These are phyloP conservation scores for Felis catus DNA, from an alignment of 2,113 vertebrate genomes.

Conservation along the genomic window F.catus_Fca126_mat1.0 CM031424.1:93993001-93993500, in stretches of 20 bases:
- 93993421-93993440: too few relatives aligned
- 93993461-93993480: not conserved
- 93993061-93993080: not conserved
- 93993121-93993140: not conserved
- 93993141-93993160: not conserved
- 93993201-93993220: rapidly evolving
- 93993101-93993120: rapidly evolving
- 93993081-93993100: not conserved
- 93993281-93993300: not conserved
- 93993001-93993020: not conserved
- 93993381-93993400: not conserved
- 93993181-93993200: not conserved
- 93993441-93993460: not conserved
- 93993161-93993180: not conserved
- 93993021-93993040: not conserved
- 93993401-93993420: not conserved
- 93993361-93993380: not conserved
- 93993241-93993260: too few relatives aligned
- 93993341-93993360: not conserved
- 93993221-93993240: too few relatives aligned
- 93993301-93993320: not conserved
- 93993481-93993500: not conserved
- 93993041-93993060: not conserved
- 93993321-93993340: not conserved
- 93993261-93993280: rapidly evolving